A percentile compares a stretch with the other conserved stretches of the same genome.
Evolutionary conservation across 1,140 invertebrate species (phyloP).

Genomic region (Drosophila lowei): DNA sequence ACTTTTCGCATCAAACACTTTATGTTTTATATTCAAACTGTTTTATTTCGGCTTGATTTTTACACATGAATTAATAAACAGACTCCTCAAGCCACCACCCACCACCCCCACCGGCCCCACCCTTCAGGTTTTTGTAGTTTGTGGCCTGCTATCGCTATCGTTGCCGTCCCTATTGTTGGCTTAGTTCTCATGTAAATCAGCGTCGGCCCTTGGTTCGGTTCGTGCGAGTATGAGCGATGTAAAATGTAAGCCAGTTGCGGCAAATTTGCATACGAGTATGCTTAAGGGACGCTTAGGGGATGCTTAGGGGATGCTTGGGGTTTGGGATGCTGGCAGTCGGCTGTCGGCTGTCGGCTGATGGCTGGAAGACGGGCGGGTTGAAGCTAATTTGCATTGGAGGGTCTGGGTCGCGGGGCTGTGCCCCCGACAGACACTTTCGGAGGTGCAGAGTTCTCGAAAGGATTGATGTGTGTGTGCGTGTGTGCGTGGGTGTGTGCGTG

Average conservation of each 20-base stretch:
- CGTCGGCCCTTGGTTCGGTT: slow-evolving; percentile 35
- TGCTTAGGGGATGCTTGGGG: too few relatives aligned
- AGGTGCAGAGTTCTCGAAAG: background rate
- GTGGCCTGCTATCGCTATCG: background rate
- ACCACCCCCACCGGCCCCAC: too few relatives aligned
- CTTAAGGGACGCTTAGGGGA: slow-evolving; percentile 16
- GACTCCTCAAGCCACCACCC: slow-evolving; percentile 47
- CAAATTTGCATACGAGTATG: slow-evolving; percentile 60
- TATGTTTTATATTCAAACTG: slow-evolving; percentile 63
- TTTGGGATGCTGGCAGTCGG: background rate
- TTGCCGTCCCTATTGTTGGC: slow-evolving; percentile 26
- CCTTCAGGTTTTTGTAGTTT: slow-evolving; percentile 1
- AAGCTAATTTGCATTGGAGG: slow-evolving; percentile 69
- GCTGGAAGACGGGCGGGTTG: slow-evolving; percentile 2
- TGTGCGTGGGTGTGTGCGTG: slow-evolving; percentile 12
- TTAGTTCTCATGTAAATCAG: background rate
- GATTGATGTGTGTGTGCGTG: slow-evolving; percentile 30
- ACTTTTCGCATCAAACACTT: slow-evolving; percentile 35
- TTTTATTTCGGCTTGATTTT: slow-evolving; percentile 70
- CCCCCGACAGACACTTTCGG: slow-evolving; percentile 14
- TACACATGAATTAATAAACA: slow-evolving; percentile 73
- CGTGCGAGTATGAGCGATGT: slow-evolving; percentile 40
- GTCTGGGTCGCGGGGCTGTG: background rate
- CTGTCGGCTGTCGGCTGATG: background rate
- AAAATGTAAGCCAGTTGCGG: slow-evolving; percentile 65